These are phyloP conservation scores for Probosciger aterrimus DNA, from an alignment of 2,113 vertebrate genomes.

Conservation along the genomic window DNA sequence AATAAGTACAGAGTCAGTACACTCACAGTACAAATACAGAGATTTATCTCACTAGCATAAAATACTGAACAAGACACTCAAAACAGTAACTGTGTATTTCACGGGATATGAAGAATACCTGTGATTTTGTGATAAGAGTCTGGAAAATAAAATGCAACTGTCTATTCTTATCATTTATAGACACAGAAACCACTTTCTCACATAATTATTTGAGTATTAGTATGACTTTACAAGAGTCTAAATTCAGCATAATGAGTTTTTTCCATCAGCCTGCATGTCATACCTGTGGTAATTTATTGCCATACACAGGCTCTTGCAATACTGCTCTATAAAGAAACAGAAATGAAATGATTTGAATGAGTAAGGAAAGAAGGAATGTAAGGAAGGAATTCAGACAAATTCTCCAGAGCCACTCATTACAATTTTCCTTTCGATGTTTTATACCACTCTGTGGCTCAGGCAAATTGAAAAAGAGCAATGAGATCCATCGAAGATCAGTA, in stretches of 20 bases:
- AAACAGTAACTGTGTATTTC: neutral
- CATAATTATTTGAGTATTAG: slow-evolving; percentile 13
- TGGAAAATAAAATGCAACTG: slow-evolving; percentile 25
- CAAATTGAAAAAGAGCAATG: neutral
- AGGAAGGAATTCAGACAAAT: slow-evolving; percentile 29
- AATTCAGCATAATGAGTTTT: slow-evolving; percentile 17
- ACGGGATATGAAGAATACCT: neutral
- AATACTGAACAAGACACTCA: neutral
- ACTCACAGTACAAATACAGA: neutral
- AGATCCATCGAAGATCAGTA: neutral
- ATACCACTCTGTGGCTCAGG: neutral
- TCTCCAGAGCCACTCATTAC: slow-evolving; percentile 36
- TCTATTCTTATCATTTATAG: neutral
- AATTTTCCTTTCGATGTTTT: slow-evolving; percentile 50
- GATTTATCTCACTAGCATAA: neutral
- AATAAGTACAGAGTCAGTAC: neutral
- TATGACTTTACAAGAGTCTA: slow-evolving; percentile 50
- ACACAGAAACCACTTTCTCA: neutral
- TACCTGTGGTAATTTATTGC: slow-evolving; percentile 72
- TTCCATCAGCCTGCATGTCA: slow-evolving; percentile 33
- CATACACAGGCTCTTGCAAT: slow-evolving; percentile 73
- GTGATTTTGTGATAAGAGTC: neutral
- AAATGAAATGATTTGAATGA: slow-evolving; percentile 69
- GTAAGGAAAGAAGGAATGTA: slow-evolving; percentile 31
- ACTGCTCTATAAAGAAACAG: slow-evolving; percentile 75